Conservation (phyloP, 2,113 vertebrate species). For the Promerops cafer region DNA sequence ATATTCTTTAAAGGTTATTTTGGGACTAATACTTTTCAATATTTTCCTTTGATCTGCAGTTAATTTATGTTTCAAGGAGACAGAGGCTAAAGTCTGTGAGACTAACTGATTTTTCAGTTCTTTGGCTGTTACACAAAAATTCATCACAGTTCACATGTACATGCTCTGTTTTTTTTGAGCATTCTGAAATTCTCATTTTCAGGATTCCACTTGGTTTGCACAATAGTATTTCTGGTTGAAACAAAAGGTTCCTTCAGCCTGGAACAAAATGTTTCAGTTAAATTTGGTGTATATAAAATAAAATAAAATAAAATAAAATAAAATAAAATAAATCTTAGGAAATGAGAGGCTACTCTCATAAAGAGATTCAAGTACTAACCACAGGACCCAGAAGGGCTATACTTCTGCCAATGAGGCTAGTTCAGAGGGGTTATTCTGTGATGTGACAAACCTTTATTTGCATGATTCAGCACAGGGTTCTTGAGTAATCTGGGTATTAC, state of each 20-base stretch:
- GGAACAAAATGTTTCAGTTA: background rate
- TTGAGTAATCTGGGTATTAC: background rate
- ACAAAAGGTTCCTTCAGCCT: background rate
- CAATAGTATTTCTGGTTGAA: background rate
- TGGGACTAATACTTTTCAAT: background rate
- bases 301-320: background rate
- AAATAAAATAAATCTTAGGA: background rate
- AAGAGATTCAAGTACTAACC: background rate
- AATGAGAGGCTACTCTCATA: background rate
- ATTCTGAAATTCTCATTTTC: background rate
- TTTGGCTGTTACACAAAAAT: background rate
- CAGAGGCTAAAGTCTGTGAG: background rate
- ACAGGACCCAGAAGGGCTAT: background rate
- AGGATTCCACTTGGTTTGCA: background rate
- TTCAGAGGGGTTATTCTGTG: background rate
- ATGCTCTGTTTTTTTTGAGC: background rate
- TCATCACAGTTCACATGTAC: background rate
- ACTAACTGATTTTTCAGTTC: background rate
- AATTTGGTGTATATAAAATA: background rate
- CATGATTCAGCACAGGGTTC: background rate
- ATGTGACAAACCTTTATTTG: background rate
- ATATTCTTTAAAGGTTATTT: slow-evolving; percentile 11
- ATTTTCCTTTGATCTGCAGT: background rate
- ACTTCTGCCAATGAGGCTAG: background rate
- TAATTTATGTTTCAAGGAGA: background rate